phyloP scores from a whole-genome alignment of 2,797 vertebrate species.

The Spheniscus humboldti region DNA sequence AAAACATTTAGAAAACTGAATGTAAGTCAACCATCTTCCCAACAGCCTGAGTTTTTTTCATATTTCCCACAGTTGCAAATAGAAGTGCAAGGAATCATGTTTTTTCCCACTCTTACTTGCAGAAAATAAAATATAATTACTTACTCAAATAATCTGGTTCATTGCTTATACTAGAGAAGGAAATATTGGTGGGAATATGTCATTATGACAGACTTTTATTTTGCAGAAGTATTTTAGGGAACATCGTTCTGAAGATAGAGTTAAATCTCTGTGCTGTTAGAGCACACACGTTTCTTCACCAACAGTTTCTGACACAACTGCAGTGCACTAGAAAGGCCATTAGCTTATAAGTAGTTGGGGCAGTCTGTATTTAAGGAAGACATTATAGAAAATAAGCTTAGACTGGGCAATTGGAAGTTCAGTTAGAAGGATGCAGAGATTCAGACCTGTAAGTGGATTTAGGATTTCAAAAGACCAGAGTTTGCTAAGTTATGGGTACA shows the following conservation, averaged over 20 bases:
- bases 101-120: not conserved
- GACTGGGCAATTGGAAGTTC: not conserved
- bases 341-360: not conserved
- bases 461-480: not conserved
- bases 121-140: not conserved
- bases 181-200: not conserved
- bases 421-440: not conserved
- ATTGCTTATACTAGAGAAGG: not conserved
- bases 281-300: not conserved
- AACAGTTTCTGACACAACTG: not conserved
- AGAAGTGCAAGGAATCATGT: not conserved
- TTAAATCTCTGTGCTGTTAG: not conserved
- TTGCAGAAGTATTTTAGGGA: not conserved
- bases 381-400: not conserved
- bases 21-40: not conserved
- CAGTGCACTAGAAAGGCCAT: not conserved
- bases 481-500: not conserved
- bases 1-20: not conserved
- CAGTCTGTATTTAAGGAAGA: not conserved
- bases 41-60: not conserved
- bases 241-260: not conserved
- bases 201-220: not conserved
- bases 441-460: not conserved
- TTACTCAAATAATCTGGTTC: not conserved
- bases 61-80: not conserved